Evolutionary conservation across 2,113 vertebrate genomes (phyloP).

Genomic region (Leucoraja erinaceus): DNA sequence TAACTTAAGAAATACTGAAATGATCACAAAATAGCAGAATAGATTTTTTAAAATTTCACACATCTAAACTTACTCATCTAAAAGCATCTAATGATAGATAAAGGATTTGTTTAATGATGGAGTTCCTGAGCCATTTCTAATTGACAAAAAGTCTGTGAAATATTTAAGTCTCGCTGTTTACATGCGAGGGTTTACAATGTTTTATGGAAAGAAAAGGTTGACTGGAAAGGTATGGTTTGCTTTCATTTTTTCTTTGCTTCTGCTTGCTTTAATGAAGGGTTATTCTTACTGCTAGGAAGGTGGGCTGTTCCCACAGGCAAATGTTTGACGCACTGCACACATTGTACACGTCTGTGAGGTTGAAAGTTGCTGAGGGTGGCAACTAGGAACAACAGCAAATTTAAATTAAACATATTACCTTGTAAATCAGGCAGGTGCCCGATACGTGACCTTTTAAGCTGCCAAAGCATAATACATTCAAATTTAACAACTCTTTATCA

Average conservation of each 20-base stretch:
- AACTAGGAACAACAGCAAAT: not conserved
- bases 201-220: not conserved
- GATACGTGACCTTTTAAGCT: not conserved
- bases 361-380: not conserved
- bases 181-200: not conserved
- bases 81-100: not conserved
- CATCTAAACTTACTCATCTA: not conserved
- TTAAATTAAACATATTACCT: not conserved
- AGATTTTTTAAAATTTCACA: not conserved
- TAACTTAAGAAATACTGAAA: not conserved
- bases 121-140: not conserved
- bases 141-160: not conserved
- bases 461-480: not conserved
- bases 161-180: not conserved
- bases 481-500: not conserved
- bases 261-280: not conserved
- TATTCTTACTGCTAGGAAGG: conserved; percentile 5
- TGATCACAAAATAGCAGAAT: not conserved
- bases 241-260: not conserved
- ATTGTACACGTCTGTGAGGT: not conserved
- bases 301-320: not conserved
- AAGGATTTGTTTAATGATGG: not conserved
- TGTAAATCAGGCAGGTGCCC: not conserved
- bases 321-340: not conserved
- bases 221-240: not conserved